Evolutionary conservation across 2,113 vertebrate genomes (phyloP).

Genomic region (Xiphias gladius): DNA sequence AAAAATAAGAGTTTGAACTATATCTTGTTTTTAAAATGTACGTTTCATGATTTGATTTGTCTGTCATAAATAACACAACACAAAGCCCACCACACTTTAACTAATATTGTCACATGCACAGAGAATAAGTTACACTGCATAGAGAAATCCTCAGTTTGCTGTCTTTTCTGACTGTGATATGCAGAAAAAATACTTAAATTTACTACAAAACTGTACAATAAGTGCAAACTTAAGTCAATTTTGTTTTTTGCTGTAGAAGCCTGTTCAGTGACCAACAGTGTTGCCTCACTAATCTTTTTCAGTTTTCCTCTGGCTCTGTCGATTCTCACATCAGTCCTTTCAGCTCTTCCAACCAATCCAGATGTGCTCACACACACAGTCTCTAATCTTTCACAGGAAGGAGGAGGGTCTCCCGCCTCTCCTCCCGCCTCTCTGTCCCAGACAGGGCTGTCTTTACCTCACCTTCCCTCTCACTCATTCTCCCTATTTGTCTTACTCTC

Average conservation of each 20-base stretch:
- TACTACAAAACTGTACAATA: not conserved
- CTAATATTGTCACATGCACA: not conserved
- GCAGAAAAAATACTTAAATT: not conserved
- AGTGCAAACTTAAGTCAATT: not conserved
- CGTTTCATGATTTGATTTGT: not conserved
- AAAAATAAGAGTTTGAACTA: too few relatives aligned
- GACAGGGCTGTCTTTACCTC: conserved; percentile 63
- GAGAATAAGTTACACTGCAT: not conserved
- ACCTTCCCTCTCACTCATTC: conserved; percentile 68
- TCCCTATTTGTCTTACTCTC: conserved; percentile 46
- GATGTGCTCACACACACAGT: conserved; percentile 73
- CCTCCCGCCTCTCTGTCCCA: conserved; percentile 47
- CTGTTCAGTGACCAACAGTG: conserved; percentile 19
- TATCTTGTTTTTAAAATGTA: not conserved
- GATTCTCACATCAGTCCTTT: conserved; percentile 61
- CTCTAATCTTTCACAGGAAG: conserved; percentile 83
- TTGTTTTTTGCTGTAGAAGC: conserved; percentile 9
- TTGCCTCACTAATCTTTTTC: conserved; percentile 18
- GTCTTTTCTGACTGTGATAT: not conserved
- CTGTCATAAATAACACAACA: not conserved
- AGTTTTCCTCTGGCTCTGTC: conserved; percentile 12
- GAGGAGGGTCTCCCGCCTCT: conserved; percentile 60
- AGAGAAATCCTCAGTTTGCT: not conserved
- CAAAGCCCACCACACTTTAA: not conserved
- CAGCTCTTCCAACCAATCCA: conserved; percentile 71